A percentile compares a stretch with the other conserved stretches of the same genome.
Evolutionary conservation across 2,888 invertebrate genomes (phyloP).

Genomic region (Lithodes maja): DNA sequence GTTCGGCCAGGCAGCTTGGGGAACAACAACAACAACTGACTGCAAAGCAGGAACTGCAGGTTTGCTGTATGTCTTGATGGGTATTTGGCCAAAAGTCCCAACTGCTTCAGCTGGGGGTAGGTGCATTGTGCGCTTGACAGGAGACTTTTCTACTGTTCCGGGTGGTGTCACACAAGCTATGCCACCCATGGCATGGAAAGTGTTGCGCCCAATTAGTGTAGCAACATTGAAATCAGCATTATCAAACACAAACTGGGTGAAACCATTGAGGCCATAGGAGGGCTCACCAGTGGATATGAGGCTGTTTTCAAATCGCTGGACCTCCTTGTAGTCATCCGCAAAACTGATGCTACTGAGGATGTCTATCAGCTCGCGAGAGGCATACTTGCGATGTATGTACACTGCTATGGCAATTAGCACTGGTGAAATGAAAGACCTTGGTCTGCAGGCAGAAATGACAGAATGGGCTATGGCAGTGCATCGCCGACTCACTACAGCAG

Average conservation of each 20-base stretch:
- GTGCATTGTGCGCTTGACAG: slow-evolving; percentile 18
- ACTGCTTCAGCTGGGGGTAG: slow-evolving; percentile 14
- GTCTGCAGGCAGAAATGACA: slow-evolving; percentile 29
- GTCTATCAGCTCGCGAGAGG: slow-evolving; percentile 22
- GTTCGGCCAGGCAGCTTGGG: too few relatives aligned
- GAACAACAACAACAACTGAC: too few relatives aligned
- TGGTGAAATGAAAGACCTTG: slow-evolving; percentile 28
- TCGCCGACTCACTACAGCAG: neutral
- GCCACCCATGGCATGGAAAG: slow-evolving; percentile 22
- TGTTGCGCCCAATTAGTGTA: slow-evolving; percentile 69
- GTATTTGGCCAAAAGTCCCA: slow-evolving; percentile 30
- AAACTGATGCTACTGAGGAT: slow-evolving; percentile 29
- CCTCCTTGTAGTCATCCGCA: slow-evolving; percentile 46
- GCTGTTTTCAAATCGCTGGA: slow-evolving; percentile 31
- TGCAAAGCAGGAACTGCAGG: slow-evolving; percentile 28
- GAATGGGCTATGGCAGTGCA: slow-evolving; percentile 24
- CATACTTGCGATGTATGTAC: slow-evolving; percentile 32
- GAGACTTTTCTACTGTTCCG: slow-evolving; percentile 10
- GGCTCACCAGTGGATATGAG: slow-evolving; percentile 8
- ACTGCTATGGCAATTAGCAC: slow-evolving; percentile 32
- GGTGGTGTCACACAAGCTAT: slow-evolving; percentile 23
- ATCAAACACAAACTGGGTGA: slow-evolving; percentile 60
- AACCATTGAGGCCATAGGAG: slow-evolving; percentile 24
- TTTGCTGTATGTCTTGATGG: slow-evolving; percentile 44
- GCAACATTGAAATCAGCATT: slow-evolving; percentile 71